Percentiles rank a stretch among this genome's conserved stretches.
Evolutionary conservation across 2,888 invertebrate genomes (phyloP).

Genomic region (Latrodectus elegans): DNA sequence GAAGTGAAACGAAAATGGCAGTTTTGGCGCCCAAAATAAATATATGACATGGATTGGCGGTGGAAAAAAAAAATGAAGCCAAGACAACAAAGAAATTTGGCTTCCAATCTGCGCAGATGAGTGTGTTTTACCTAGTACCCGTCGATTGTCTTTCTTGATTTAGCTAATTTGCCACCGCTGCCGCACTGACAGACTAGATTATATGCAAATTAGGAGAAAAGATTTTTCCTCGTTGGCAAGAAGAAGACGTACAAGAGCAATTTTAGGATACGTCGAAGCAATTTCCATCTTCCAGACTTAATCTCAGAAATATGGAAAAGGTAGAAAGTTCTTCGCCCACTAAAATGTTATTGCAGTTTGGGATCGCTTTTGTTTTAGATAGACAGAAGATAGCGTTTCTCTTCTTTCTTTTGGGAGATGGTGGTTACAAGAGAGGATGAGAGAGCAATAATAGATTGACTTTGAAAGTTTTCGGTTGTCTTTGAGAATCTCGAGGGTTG

Average conservation of each 20-base stretch:
- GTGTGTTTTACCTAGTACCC: slow-evolving; percentile 14
- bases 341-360: slow-evolving; percentile 43
- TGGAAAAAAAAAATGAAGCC: too few species aligned
- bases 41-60: slow-evolving; percentile 18
- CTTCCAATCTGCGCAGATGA: slow-evolving; percentile 13
- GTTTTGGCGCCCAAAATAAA: slow-evolving; percentile 49
- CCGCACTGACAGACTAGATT: slow-evolving; percentile 38
- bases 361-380: slow-evolving; percentile 12
- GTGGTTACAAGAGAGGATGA: not conserved
- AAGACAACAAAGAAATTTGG: slow-evolving; percentile 19
- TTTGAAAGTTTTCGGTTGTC: not conserved
- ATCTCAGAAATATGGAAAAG: slow-evolving; percentile 50
- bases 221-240: slow-evolving; percentile 26
- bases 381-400: not conserved
- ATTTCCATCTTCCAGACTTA: slow-evolving; percentile 47
- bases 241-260: slow-evolving; percentile 15
- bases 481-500: not conserved
- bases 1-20: slow-evolving; percentile 43
- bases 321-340: slow-evolving; percentile 8
- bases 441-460: slow-evolving; percentile 1
- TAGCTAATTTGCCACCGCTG: slow-evolving; percentile 43
- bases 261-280: slow-evolving; percentile 17
- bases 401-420: not conserved
- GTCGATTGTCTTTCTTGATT: slow-evolving; percentile 42
- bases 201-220: slow-evolving; percentile 53